Conservation (phyloP, 2,797 vertebrate genomes). For the Anolis apletophallus region DNA sequence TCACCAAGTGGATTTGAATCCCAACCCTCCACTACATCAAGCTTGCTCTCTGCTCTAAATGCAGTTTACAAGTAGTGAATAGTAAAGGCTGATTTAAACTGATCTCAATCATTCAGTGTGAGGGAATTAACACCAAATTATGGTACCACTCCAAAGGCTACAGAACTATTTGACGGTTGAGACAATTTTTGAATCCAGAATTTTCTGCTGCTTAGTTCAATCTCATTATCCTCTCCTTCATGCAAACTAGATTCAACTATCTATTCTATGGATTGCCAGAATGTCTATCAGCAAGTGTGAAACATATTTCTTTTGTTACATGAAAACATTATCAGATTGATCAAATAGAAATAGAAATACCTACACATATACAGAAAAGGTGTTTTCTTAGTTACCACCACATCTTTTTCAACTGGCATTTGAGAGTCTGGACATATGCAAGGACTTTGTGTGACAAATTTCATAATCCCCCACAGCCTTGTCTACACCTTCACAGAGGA, state of each 20-base stretch:
- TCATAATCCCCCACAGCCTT: background rate
- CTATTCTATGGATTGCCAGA: background rate
- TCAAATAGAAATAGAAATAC: background rate
- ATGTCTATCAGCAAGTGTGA: background rate
- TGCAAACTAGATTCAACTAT: background rate
- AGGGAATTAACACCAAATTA: background rate
- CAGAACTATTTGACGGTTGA: background rate
- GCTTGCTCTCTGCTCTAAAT: background rate
- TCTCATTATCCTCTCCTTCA: background rate
- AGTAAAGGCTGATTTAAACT: background rate
- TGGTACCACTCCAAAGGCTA: background rate
- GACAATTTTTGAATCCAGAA: background rate
- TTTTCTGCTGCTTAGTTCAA: background rate
- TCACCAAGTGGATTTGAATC: too few species aligned
- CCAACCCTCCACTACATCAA: too few species aligned
- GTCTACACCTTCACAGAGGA: background rate
- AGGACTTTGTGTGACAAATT: background rate
- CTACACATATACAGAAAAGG: background rate
- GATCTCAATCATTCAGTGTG: background rate
- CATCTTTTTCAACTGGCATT: background rate
- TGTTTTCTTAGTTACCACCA: background rate
- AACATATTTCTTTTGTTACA: background rate
- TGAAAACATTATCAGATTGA: conserved; percentile 2
- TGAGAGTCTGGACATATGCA: background rate
- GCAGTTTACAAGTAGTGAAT: background rate